Base-by-base conservation (phyloP, 2,797 vertebrate genomes). In the Podarcis siculus region DNA sequence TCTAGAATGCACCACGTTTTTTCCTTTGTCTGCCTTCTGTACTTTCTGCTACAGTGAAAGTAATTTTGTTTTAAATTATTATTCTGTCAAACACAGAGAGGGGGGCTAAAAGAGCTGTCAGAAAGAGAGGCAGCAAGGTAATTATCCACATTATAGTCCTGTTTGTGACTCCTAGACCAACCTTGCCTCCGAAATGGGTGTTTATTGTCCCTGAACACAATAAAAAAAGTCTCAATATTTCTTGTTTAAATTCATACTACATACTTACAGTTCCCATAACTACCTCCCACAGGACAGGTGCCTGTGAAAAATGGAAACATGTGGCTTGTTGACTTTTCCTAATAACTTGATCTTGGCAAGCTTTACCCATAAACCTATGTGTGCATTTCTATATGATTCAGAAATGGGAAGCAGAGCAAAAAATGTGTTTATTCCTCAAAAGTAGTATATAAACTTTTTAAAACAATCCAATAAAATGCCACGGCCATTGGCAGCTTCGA, bases 21-120 rank as follows among this genome's bases (percentile, higher is more conserved):
- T 73, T 79, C 88, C 81, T 27, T 88, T 82, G 0, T 25, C 32
- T 89, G 87, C 78, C 73, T 90, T 87, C 30, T 45, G 1, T 89
- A 32, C 39, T 89, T 89, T 35, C 58, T 1, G 55, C 86, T 86
- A 25, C 71, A 85, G 10, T 83, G 61, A 89, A 72, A 89, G 66
- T 67, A 13, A 77, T 1, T 1, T 73, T 88, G 39, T 55, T 87
- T 30, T 75, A 86, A 89, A 88, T 78, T 69, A 45, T 32, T 4
- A 0, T 81, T 91, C 78, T 82, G 45, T 73, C 39, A 69, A 0
- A 23, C 61, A 2, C 19, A 7, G 5, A 49, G 45, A 86, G 78
- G 8, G 8, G 15, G 27, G 23, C n/a, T 91, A 87, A 86, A 90
- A 85, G 13, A 88, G 17, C 1, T 76, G 5, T 75, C 37, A 72